Evolutionary conservation across 2,888 invertebrate species (phyloP).

Genomic region (Caenorhabditis sp.): DNA sequence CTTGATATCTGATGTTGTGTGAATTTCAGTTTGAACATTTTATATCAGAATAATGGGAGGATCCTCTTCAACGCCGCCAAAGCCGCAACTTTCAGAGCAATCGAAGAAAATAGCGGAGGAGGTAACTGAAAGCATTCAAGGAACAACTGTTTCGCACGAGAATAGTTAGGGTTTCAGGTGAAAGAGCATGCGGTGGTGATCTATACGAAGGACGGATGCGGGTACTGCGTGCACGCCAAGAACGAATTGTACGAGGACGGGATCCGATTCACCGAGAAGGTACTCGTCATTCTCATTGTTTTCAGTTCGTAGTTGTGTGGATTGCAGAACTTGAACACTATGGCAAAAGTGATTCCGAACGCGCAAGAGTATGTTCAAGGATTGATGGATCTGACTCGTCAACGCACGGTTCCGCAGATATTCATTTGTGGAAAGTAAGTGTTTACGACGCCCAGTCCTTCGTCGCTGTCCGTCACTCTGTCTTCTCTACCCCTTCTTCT

Average conservation of each 20-base stretch:
- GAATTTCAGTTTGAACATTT: no score
- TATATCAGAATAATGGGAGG: slow-evolving; percentile 50
- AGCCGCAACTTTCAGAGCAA: slow-evolving; percentile 51
- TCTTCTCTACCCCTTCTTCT: no score
- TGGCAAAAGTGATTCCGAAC: slow-evolving; percentile 56
- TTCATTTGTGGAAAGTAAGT: slow-evolving; percentile 79
- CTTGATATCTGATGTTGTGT: slow-evolving; percentile 12
- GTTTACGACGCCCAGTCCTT: neutral
- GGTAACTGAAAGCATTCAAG: slow-evolving; percentile 15
- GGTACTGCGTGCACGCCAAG: slow-evolving; percentile 80
- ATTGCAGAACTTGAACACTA: slow-evolving; percentile 67
- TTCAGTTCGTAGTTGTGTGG: no score
- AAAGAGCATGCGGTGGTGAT: slow-evolving; percentile 74
- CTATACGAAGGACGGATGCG: slow-evolving; percentile 79
- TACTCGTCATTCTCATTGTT: no score
- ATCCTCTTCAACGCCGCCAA: slow-evolving; percentile 47
- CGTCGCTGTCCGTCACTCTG: no score
- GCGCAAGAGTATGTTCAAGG: slow-evolving; percentile 65
- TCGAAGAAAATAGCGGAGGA: slow-evolving; percentile 61
- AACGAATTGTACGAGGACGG: slow-evolving; percentile 74
- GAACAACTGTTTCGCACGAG: neutral
- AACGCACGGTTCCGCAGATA: slow-evolving; percentile 80
- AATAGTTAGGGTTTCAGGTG: slow-evolving; percentile 42
- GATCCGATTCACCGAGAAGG: slow-evolving; percentile 74
- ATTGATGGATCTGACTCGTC: slow-evolving; percentile 68